These are phyloP conservation scores for Apistogramma diplotaenia DNA, from an alignment of 2,113 vertebrate species.

Conservation along the genomic window DNA sequence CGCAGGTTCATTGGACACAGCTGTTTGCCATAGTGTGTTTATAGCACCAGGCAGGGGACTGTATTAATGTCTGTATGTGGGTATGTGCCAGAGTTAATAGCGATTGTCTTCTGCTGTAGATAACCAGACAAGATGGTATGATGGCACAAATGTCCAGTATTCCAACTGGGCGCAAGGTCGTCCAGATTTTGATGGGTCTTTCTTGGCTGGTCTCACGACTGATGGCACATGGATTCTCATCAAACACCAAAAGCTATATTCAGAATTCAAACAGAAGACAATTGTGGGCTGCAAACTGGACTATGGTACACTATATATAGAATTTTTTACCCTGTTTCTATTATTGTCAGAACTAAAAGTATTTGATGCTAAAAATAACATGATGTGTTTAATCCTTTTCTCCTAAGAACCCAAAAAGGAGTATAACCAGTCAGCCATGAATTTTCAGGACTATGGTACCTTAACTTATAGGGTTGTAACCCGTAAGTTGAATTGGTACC, in stretches of 20 bases:
- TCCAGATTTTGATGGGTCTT: slow-evolving; percentile 73
- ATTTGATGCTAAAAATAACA: background rate
- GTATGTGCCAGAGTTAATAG: background rate
- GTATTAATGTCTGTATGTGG: background rate
- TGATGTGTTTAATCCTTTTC: background rate
- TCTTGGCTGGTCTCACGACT: slow-evolving; percentile 82
- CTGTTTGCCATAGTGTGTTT: background rate
- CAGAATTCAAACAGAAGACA: slow-evolving; percentile 79
- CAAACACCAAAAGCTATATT: slow-evolving; percentile 43
- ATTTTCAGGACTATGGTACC: slow-evolving; percentile 72
- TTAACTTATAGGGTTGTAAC: slow-evolving; percentile 80
- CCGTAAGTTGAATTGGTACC: slow-evolving; percentile 84
- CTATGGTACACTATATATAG: slow-evolving; percentile 72
- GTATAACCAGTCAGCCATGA: slow-evolving; percentile 68
- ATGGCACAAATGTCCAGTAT: slow-evolving; percentile 86
- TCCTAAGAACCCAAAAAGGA: slow-evolving; percentile 70
- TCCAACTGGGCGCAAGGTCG: slow-evolving; percentile 88
- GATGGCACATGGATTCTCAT: slow-evolving; percentile 85
- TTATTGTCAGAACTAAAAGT: background rate
- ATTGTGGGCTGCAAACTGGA: slow-evolving; percentile 93
- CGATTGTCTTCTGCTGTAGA: slow-evolving; percentile 68
- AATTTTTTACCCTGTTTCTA: background rate
- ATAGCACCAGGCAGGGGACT: background rate
- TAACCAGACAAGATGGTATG: slow-evolving; percentile 85
- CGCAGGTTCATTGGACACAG: background rate